Conservation (phyloP, 2,113 vertebrate species). For the Brevimyrus niger region DNA sequence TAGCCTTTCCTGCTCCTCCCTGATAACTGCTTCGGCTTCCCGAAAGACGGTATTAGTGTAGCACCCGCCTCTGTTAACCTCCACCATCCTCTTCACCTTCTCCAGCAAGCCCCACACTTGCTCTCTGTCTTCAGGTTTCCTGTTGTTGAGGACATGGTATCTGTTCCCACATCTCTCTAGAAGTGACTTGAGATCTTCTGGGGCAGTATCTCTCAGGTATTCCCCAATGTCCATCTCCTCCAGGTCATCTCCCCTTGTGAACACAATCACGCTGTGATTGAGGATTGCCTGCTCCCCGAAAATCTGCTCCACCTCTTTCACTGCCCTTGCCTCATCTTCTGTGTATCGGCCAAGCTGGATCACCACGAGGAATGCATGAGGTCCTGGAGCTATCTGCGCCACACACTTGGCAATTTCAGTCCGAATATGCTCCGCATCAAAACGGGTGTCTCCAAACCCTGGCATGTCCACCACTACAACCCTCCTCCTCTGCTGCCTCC, state of each 20-base stretch:
- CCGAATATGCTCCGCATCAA: slow-evolving; percentile 40
- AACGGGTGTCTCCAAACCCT: slow-evolving; percentile 62
- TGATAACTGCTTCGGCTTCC: slow-evolving; percentile 52
- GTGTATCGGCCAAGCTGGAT: slow-evolving; percentile 61
- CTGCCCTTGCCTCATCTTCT: slow-evolving; percentile 42
- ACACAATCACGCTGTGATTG: slow-evolving; percentile 57
- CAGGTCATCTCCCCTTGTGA: slow-evolving; percentile 58
- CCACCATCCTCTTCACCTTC: slow-evolving; percentile 55
- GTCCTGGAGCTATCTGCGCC: slow-evolving; percentile 50
- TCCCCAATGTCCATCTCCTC: slow-evolving; percentile 42
- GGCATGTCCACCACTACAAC: slow-evolving; percentile 60
- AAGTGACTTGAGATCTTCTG: slow-evolving; percentile 44
- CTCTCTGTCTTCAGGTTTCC: slow-evolving; percentile 30
- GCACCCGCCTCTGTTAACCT: slow-evolving; percentile 33
- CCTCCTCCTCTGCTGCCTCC: slow-evolving; percentile 22
- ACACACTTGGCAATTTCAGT: slow-evolving; percentile 57
- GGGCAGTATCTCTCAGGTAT: slow-evolving; percentile 44
- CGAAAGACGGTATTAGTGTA: slow-evolving; percentile 53
- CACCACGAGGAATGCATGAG: slow-evolving; percentile 62
- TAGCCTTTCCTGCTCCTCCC: slow-evolving; percentile 51
- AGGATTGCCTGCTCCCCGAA: slow-evolving; percentile 53
- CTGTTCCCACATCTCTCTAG: slow-evolving; percentile 54
- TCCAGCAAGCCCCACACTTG: slow-evolving; percentile 53
- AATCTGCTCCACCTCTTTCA: slow-evolving; percentile 40
- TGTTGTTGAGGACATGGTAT: slow-evolving; percentile 64